These are phyloP conservation scores for Polymixis lichenea DNA, from an alignment of 2,888 invertebrate species.

Conservation along the genomic window DNA sequence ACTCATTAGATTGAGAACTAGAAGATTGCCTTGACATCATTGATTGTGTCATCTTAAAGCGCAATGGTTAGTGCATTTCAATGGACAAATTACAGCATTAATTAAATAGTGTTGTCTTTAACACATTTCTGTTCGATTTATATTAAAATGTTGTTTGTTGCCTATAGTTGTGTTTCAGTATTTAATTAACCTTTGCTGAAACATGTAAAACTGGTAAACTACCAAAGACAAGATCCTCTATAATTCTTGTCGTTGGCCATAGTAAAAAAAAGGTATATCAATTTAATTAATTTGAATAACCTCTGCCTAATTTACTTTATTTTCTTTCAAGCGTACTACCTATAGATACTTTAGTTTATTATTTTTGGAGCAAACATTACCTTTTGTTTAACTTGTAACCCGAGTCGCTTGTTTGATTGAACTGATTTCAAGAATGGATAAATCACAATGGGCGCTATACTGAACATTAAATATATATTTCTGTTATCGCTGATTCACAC, in stretches of 20 bases:
- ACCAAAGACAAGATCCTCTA: neutral
- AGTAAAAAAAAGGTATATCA: neutral
- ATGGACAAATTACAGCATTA: constrained; percentile 32
- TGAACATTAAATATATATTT: constrained; percentile 29
- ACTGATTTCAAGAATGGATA: constrained; percentile 16
- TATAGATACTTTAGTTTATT: neutral
- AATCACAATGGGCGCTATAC: constrained; percentile 5
- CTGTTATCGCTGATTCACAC: constrained; percentile 46
- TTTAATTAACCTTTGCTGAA: neutral
- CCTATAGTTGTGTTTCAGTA: constrained; percentile 10
- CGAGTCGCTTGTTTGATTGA: constrained; percentile 4
- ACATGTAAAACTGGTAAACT: neutral
- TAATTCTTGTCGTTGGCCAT: neutral
- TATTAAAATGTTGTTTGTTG: constrained; percentile 25
- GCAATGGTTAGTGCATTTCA: constrained; percentile 52
- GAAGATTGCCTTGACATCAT: constrained; percentile 82
- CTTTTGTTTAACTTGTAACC: constrained; percentile 17
- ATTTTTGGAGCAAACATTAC: constrained; percentile 3
- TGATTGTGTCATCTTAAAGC: constrained; percentile 63
- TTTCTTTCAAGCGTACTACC: neutral
- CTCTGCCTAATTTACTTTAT: neutral
- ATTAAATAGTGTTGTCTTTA: constrained; percentile 26
- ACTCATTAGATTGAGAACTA: constrained; percentile 73
- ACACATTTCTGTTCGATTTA: constrained; percentile 30
- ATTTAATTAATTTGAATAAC: constrained; percentile 1